Evolutionary conservation across 2,113 vertebrate species (phyloP).

Genomic region (Salvelinus sp.): DNA sequence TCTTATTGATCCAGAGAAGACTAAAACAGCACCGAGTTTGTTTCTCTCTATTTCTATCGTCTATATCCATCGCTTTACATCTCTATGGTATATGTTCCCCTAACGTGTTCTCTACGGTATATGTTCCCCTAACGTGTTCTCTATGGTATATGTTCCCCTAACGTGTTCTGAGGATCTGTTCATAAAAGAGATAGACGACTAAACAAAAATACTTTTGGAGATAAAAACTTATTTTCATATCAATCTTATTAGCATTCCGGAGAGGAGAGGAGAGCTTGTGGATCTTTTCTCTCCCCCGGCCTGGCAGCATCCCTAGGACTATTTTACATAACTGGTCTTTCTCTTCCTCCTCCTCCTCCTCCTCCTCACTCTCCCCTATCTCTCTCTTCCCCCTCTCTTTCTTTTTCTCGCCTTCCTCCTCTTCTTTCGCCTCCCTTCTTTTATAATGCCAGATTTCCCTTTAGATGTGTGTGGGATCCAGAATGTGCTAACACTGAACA

Average conservation of each 20-base stretch:
- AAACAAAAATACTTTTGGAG: constrained; percentile 14
- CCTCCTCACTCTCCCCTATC: constrained; percentile 26
- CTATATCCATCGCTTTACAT: too few relatives aligned
- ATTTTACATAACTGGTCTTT: constrained; percentile 44
- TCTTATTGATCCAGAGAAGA: background rate
- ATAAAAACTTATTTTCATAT: constrained; percentile 18
- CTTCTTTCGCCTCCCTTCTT: constrained; percentile 15
- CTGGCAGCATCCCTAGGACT: constrained; percentile 24
- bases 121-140: too few relatives aligned
- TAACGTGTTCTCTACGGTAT: too few relatives aligned
- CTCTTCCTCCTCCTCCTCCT: constrained; percentile 27
- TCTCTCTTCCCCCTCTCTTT: constrained; percentile 10
- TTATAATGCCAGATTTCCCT: constrained; percentile 34
- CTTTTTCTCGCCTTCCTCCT: constrained; percentile 7
- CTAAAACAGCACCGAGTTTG: background rate
- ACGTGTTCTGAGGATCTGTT: too few relatives aligned
- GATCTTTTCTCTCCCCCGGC: background rate
- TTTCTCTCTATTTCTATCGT: background rate
- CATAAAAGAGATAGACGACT: too few relatives aligned
- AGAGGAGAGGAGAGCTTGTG: background rate
- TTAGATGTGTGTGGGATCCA: constrained; percentile 48
- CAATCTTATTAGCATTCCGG: constrained; percentile 12
- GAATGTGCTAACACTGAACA: constrained; percentile 61
- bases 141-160: too few relatives aligned
- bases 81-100: too few relatives aligned